Evolutionary conservation across 92 coral and sea anemone species (phyloP).

Genomic region (Phenganax stokvisi): DNA sequence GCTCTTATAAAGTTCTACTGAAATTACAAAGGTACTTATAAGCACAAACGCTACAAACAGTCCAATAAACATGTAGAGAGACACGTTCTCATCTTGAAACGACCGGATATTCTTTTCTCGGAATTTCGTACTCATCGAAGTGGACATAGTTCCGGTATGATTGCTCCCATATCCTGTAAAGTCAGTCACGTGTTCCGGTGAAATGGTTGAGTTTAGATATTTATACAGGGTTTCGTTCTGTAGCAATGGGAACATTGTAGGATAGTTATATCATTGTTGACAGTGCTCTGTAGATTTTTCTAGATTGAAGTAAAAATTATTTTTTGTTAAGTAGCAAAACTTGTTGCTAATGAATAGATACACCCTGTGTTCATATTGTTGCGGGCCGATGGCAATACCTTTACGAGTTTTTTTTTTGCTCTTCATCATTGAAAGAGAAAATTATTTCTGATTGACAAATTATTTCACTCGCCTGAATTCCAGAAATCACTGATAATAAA

Average conservation of each 20-base stretch:
- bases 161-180: constrained; percentile 8
- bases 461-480: no score
- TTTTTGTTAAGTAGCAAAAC: no score
- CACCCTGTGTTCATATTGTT: no score
- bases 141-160: constrained; percentile 3
- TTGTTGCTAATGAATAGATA: no score
- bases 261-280: background rate
- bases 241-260: constrained; percentile 15
- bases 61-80: constrained; percentile 95
- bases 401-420: no score
- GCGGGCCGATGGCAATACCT: no score
- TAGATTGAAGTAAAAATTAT: background rate
- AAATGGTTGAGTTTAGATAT: constrained; percentile 9
- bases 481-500: no score
- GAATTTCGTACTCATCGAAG: constrained; percentile 30
- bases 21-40: constrained; percentile 73
- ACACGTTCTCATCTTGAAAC: constrained; percentile 79
- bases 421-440: no score
- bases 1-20: constrained; percentile 82
- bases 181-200: constrained; percentile 9
- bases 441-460: no score
- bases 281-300: background rate
- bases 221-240: constrained; percentile 20
- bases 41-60: constrained; percentile 86
- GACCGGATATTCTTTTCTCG: constrained; percentile 19